Evolutionary conservation across 2,888 invertebrate species (phyloP).

Genomic region (Microctonus hyperodae): DNA sequence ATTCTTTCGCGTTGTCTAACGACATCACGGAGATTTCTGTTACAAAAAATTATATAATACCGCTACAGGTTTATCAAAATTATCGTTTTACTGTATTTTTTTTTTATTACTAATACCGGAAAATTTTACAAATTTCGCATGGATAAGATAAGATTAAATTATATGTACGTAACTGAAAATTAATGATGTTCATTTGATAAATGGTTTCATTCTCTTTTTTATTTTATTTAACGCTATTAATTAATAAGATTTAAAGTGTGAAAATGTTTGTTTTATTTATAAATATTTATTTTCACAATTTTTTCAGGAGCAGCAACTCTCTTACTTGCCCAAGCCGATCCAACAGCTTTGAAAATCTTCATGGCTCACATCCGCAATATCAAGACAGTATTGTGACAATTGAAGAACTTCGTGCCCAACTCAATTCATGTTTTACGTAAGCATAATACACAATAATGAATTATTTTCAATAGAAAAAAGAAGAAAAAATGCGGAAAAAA

Average conservation of each 20-base stretch:
- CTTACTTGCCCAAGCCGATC: conserved; percentile 56
- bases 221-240: background rate
- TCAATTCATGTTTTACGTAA: conserved; percentile 76
- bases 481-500: too few species aligned
- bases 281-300: conserved; percentile 4
- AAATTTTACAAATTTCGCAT: background rate
- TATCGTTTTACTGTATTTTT: background rate
- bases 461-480: background rate
- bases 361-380: conserved; percentile 60
- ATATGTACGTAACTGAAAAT: conserved; percentile 8
- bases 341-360: conserved; percentile 53
- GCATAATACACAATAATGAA: conserved; percentile 42
- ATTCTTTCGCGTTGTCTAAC: conserved; percentile 1
- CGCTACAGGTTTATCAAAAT: conserved; percentile 27
- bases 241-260: background rate
- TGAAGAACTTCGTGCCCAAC: conserved; percentile 74
- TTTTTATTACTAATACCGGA: background rate
- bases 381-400: conserved; percentile 71
- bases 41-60: conserved; percentile 25
- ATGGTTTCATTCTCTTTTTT: background rate
- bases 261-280: background rate
- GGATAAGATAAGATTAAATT: too few species aligned
- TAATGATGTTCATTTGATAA: background rate
- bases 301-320: conserved; percentile 58
- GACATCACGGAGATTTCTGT: conserved; percentile 14